Percentiles rank a stretch among this genome's conserved stretches.
Conservation (phyloP, 2,113 vertebrate species). For the human region GRCh38 chr19:30792501-30793000, state of each 20-base stretch:
- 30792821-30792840: fast-evolving
- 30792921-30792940: neutral
- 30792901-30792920: neutral
- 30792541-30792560: neutral
- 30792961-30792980: fast-evolving
- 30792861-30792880: neutral
- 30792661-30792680: neutral
- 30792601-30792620: neutral
- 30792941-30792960: neutral
- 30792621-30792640: fast-evolving
- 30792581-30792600: neutral
- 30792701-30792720: neutral
- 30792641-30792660: no score
- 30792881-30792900: neutral
- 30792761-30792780: neutral
- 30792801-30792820: neutral
- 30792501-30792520: neutral
- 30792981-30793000: neutral
- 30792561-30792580: neutral
- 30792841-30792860: neutral
- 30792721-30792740: fast-evolving
- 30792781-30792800: neutral
- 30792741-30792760: no score
- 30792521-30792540: neutral
- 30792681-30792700: fast-evolving